Conservation (phyloP, 2,113 vertebrate species). For the Plotosus lineatus region DNA sequence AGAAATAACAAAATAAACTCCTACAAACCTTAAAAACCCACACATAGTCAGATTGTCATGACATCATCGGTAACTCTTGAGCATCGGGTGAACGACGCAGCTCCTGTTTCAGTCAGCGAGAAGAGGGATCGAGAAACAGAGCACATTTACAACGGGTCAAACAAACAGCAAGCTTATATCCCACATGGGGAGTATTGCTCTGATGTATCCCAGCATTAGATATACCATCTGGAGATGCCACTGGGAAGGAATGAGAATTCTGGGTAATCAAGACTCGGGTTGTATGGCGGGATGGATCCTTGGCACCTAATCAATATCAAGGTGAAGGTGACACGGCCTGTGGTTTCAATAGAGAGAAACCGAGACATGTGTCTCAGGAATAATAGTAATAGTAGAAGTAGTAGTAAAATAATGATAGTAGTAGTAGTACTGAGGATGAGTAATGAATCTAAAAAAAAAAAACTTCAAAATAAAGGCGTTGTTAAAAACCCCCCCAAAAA, state of each 20-base stretch:
- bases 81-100: neutral
- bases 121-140: neutral
- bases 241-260: constrained; percentile 8
- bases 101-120: constrained; percentile 41
- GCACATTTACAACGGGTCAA: constrained; percentile 21
- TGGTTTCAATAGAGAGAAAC: neutral
- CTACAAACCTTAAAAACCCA: no score
- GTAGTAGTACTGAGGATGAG: no score
- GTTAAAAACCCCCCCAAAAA: no score
- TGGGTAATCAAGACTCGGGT: constrained; percentile 22
- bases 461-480: no score
- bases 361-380: neutral
- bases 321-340: constrained; percentile 16
- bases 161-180: constrained; percentile 35
- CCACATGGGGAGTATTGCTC: constrained; percentile 24
- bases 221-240: constrained; percentile 28
- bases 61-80: neutral
- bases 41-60: neutral
- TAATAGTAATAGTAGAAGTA: neutral
- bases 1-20: no score
- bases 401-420: neutral
- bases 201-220: constrained; percentile 40
- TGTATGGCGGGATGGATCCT: constrained; percentile 31
- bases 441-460: no score
- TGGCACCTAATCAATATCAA: constrained; percentile 22